Conservation (phyloP, 1,140 invertebrate species). For the Liolophura sinensis region DNA sequence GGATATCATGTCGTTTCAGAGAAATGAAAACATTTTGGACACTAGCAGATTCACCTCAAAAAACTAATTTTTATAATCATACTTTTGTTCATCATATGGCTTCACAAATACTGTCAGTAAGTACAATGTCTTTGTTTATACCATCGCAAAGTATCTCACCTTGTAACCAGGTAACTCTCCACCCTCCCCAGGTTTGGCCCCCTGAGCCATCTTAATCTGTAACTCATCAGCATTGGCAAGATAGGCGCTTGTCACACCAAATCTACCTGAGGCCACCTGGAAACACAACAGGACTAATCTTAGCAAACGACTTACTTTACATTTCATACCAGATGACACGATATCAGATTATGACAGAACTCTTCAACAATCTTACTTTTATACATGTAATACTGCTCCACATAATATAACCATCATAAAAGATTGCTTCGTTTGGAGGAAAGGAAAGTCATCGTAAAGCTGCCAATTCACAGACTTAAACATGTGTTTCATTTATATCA, state of each 20-base stretch:
- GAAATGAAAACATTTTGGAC: too few relatives aligned
- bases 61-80: not conserved
- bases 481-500: too few relatives aligned
- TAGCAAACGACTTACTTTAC: not conserved
- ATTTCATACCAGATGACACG: not conserved
- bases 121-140: not conserved
- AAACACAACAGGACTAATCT: not conserved
- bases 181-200: conserved; percentile 60
- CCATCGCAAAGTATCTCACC: conserved; percentile 27
- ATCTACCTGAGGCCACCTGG: conserved; percentile 95
- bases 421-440: too few relatives aligned
- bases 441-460: too few relatives aligned
- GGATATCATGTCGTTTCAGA: not conserved
- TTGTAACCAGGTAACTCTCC: conserved; percentile 60
- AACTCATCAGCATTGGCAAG: conserved; percentile 80
- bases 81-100: not conserved
- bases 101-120: not conserved
- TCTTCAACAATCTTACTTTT: too few relatives aligned
- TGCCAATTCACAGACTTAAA: too few relatives aligned
- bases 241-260: conserved; percentile 97
- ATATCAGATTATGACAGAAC: too few relatives aligned
- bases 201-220: conserved; percentile 62
- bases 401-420: too few relatives aligned
- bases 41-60: too few relatives aligned
- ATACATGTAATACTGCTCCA: too few relatives aligned